Evolutionary conservation across 2,888 invertebrate genomes (phyloP).

Genomic region (Drosophila mettleri): DNA sequence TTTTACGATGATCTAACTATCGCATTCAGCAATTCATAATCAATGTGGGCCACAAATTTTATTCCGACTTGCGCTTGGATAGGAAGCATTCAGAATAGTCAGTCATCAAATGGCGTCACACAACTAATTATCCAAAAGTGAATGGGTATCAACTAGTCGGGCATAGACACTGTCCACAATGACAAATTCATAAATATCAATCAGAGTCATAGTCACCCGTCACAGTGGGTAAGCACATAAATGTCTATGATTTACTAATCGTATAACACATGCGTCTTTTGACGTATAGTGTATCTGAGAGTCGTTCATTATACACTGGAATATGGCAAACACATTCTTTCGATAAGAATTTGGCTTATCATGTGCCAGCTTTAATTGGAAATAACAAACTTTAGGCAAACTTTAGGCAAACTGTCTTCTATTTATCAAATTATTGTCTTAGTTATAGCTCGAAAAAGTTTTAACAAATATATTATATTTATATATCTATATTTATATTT

Average conservation of each 20-base stretch:
- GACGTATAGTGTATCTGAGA: constrained; percentile 21
- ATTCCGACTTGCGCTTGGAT: neutral
- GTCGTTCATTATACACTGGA: neutral
- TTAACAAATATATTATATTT: neutral
- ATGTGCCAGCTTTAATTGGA: constrained; percentile 28
- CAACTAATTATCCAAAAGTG: neutral
- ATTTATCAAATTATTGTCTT: neutral
- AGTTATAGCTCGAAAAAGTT: neutral
- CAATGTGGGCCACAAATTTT: constrained; percentile 19
- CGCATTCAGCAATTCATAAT: constrained; percentile 18
- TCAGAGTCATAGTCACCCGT: neutral
- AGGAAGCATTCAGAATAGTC: neutral
- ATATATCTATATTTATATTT: neutral
- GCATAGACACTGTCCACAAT: neutral
- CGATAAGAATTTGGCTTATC: constrained; percentile 42
- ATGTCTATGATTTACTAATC: neutral
- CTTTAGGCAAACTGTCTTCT: neutral
- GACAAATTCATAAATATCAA: constrained; percentile 4
- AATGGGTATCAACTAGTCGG: neutral
- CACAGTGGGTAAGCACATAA: neutral
- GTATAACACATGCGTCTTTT: neutral
- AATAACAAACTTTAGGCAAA: neutral
- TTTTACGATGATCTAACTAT: constrained; percentile 35
- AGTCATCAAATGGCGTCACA: neutral
- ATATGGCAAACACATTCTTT: constrained; percentile 3